Conservation (phyloP, 35 echinoderm and acorn worm species). For the Heliocidaris tuberculata region DNA sequence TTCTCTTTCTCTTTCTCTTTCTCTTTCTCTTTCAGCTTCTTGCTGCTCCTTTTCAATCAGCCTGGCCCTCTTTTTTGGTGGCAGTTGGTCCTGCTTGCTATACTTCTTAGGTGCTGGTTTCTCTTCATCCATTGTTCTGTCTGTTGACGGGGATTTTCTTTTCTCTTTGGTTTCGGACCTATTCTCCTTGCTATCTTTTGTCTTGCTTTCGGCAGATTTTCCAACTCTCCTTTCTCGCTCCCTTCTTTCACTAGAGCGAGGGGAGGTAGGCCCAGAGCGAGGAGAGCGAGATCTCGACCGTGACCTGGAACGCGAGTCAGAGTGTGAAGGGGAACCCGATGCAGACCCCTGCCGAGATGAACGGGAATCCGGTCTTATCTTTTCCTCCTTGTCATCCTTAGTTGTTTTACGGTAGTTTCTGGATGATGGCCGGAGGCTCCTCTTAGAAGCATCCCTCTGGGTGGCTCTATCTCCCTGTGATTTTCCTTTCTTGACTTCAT, state of each 20-base stretch:
- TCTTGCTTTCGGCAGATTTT: constrained; percentile 41
- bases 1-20: background rate
- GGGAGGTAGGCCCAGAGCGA: constrained; percentile 68
- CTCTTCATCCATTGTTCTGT: constrained; percentile 38
- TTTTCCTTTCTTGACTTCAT: constrained; percentile 28
- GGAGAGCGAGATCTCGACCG: constrained; percentile 43
- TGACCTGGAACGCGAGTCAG: constrained; percentile 55
- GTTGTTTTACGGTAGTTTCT: constrained; percentile 38
- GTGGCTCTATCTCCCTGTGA: constrained; percentile 27
- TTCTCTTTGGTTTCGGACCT: constrained; percentile 31
- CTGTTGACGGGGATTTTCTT: constrained; percentile 48
- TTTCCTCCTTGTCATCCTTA: constrained; percentile 51
- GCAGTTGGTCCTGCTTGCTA: constrained; percentile 14
- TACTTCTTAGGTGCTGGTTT: constrained; percentile 21
- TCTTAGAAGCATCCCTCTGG: constrained; percentile 40
- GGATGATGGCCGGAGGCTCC: constrained; percentile 34
- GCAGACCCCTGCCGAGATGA: background rate
- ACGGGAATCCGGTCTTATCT: constrained; percentile 9
- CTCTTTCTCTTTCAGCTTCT: background rate
- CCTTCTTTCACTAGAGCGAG: constrained; percentile 45
- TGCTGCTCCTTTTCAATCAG: constrained; percentile 40
- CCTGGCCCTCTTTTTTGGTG: constrained; percentile 52
- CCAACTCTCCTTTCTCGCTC: constrained; percentile 33
- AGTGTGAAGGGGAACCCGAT: background rate
- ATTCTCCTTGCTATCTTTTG: constrained; percentile 55